Conservation (phyloP, 2,888 invertebrate genomes). For the Cephus sareptanus region DNA sequence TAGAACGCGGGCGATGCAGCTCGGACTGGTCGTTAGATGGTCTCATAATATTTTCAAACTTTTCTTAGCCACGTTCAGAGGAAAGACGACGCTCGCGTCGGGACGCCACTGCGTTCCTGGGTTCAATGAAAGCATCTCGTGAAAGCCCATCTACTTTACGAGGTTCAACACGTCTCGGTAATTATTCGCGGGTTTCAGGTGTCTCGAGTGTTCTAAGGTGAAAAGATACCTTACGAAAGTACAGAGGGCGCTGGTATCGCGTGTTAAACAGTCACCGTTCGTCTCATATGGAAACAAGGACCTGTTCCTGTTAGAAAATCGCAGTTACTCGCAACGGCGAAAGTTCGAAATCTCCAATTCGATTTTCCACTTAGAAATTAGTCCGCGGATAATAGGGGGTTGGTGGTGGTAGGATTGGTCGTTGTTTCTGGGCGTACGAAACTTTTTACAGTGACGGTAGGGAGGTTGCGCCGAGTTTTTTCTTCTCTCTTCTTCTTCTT, state of each 20-base stretch:
- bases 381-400: not conserved
- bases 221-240: not conserved
- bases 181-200: slow-evolving; percentile 1
- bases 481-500: too few species aligned
- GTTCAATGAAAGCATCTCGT: not conserved
- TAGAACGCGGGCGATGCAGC: not conserved
- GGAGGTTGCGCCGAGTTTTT: not conserved
- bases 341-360: not conserved
- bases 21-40: slow-evolving; percentile 13
- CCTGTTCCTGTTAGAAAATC: not conserved
- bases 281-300: not conserved
- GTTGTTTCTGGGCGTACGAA: not conserved
- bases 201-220: not conserved
- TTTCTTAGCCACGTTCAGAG: not conserved
- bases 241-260: not conserved
- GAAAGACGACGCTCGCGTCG: not conserved
- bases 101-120: not conserved
- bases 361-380: not conserved
- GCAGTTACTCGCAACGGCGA: not conserved
- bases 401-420: not conserved
- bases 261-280: not conserved
- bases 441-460: not conserved
- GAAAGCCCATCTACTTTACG: not conserved
- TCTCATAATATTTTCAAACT: slow-evolving; percentile 18
- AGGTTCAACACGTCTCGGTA: not conserved